Percentiles rank a stretch among this genome's conserved stretches.
These are phyloP conservation scores for Toxotes jaculatrix DNA, from an alignment of 2,113 vertebrate genomes.

Conservation along the genomic window DNA sequence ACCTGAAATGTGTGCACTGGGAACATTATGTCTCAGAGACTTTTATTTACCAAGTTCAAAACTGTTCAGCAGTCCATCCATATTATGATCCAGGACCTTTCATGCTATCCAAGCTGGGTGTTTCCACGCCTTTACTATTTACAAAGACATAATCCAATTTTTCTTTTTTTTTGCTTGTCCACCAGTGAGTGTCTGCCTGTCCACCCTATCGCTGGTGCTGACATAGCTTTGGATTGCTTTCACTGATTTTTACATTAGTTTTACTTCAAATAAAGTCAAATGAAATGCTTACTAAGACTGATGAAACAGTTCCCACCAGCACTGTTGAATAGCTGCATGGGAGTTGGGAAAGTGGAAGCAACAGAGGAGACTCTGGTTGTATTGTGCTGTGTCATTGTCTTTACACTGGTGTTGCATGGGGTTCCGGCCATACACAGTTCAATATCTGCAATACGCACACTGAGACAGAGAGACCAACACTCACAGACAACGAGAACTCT, in stretches of 20 bases:
- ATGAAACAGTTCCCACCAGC: constrained; percentile 20
- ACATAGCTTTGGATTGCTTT: constrained; percentile 58
- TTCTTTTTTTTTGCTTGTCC: constrained; percentile 30
- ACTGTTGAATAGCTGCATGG: constrained; percentile 40
- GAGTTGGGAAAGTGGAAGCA: constrained; percentile 51
- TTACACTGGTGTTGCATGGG: constrained; percentile 28
- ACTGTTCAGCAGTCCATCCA: constrained; percentile 32
- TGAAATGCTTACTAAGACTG: constrained; percentile 24
- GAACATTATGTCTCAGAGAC: constrained; percentile 40
- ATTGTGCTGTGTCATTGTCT: constrained; percentile 52
- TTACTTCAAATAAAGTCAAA: constrained; percentile 15
- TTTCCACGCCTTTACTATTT: constrained; percentile 55
- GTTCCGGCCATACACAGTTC: constrained; percentile 38
- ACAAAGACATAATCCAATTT: constrained; percentile 46
- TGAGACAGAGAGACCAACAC: constrained; percentile 40
- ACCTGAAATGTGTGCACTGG: constrained; percentile 70
- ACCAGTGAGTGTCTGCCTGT: constrained; percentile 12
- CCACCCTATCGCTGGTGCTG: constrained; percentile 53
- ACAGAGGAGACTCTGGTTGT: constrained; percentile 51
- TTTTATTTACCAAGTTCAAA: constrained; percentile 39
- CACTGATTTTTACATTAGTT: constrained; percentile 16
- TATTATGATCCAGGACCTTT: constrained; percentile 32
- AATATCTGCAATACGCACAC: constrained; percentile 47
- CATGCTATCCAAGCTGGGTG: constrained; percentile 27
- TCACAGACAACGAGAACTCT: constrained; percentile 28